A percentile compares a stretch with the other conserved stretches of the same genome.
phyloP scores from a whole-genome alignment of 2,797 vertebrate species.

The Propithecus deckenii region DNA sequence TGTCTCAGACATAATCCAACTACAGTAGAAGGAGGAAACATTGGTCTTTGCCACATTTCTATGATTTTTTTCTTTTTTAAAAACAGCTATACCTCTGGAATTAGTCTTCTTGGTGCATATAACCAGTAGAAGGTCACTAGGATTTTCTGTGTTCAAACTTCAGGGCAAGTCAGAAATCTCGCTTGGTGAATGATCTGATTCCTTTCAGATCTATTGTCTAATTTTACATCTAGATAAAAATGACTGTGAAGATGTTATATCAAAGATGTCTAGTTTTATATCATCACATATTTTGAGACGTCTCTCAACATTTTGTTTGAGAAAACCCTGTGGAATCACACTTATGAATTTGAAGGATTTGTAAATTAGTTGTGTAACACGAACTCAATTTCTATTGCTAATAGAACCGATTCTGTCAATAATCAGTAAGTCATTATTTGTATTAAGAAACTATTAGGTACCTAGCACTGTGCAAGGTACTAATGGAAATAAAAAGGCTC shows the following conservation, averaged over 20 bases:
- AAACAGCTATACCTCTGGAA: neutral
- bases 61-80: neutral
- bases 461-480: neutral
- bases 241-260: neutral
- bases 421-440: constrained; percentile 23
- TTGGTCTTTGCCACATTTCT: neutral
- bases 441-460: neutral
- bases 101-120: neutral
- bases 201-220: neutral
- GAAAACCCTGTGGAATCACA: neutral
- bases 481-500: neutral
- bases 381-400: neutral
- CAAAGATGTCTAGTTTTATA: neutral
- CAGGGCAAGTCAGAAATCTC: neutral
- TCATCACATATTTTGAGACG: neutral
- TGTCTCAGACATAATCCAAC: neutral
- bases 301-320: neutral
- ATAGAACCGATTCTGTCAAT: neutral
- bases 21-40: neutral
- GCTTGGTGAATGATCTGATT: neutral
- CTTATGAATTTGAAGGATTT: neutral
- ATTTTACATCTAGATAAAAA: constrained; percentile 25
- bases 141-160: neutral
- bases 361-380: neutral
- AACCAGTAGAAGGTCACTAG: neutral